A percentile compares a stretch with the other conserved stretches of the same genome.
Evolutionary conservation across 2,888 invertebrate genomes (phyloP).

Genomic region (Perithous albicinctus): DNA sequence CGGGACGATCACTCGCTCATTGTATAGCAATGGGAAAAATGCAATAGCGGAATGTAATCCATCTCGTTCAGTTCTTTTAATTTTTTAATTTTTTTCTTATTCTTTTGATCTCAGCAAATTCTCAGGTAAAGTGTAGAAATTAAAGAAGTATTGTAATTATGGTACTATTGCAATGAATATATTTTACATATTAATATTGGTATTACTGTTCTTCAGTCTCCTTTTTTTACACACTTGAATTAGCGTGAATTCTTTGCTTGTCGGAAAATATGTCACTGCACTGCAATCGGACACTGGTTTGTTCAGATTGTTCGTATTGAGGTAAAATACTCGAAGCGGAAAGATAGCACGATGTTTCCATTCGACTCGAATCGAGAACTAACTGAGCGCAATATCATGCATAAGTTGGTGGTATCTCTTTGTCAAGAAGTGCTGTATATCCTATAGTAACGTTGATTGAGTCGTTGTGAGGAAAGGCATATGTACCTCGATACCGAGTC

Average conservation of each 20-base stretch:
- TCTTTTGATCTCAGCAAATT: background rate
- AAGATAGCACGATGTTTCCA: conserved; percentile 41
- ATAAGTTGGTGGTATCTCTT: background rate
- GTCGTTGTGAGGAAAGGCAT: background rate
- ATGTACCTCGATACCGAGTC: background rate
- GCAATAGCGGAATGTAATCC: conserved; percentile 5
- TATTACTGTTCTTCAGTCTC: background rate
- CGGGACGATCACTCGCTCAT: conserved; percentile 8
- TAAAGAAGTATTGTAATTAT: background rate
- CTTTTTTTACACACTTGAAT: conserved; percentile 1
- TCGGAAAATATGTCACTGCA: background rate
- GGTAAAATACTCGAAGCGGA: conserved; percentile 11
- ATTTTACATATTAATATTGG: background rate
- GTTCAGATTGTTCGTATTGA: conserved; percentile 25
- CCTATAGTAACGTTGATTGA: background rate
- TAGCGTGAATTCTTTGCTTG: background rate
- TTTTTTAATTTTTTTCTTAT: background rate
- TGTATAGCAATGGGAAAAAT: conserved; percentile 1
- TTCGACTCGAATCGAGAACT: conserved; percentile 25
- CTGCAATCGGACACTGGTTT: conserved; percentile 26
- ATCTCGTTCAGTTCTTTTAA: background rate
- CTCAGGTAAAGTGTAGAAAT: background rate
- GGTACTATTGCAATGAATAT: too few relatives aligned
- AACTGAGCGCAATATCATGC: conserved; percentile 1
- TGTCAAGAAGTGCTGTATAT: background rate